Percentiles rank a stretch among this genome's conserved stretches.
Conservation (phyloP, 2,888 invertebrate species). For the Phalera bucephala region DNA sequence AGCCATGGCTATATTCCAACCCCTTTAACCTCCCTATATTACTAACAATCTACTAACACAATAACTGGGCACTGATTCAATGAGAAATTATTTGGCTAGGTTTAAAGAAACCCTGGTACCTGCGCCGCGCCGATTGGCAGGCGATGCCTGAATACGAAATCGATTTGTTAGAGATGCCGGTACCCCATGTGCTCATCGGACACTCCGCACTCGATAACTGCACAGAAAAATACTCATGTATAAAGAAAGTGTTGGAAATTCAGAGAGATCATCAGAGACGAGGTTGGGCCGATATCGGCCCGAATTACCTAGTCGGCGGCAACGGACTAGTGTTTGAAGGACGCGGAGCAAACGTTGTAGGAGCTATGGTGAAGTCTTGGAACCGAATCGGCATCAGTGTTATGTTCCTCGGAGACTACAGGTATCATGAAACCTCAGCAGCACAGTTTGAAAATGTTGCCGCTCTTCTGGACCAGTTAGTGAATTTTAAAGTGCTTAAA, state of each 20-base stretch:
- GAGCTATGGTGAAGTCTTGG: constrained; percentile 53
- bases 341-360: constrained; percentile 58
- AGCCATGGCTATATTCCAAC: too few species aligned
- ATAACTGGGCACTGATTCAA: too few species aligned
- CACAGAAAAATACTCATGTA: constrained; percentile 46
- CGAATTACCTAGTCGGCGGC: constrained; percentile 65
- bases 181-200: constrained; percentile 55
- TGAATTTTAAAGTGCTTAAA: constrained; percentile 40
- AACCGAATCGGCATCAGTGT: constrained; percentile 53
- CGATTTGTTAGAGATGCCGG: constrained; percentile 47
- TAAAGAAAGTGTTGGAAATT: constrained; percentile 45
- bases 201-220: constrained; percentile 56
- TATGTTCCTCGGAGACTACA: constrained; percentile 68
- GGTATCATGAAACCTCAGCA: constrained; percentile 28
- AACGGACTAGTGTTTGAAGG: constrained; percentile 67
- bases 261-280: constrained; percentile 52
- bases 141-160: constrained; percentile 52
- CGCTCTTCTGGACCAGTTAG: constrained; percentile 46
- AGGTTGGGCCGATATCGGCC: constrained; percentile 56
- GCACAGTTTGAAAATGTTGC: constrained; percentile 54
- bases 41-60: too few species aligned
- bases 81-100: constrained; percentile 56
- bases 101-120: constrained; percentile 66
- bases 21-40: too few species aligned
- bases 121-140: constrained; percentile 68